Evolutionary conservation across 64 coral and sea anemone genomes (phyloP).

Genomic region (Actinia tenebrosa): DNA sequence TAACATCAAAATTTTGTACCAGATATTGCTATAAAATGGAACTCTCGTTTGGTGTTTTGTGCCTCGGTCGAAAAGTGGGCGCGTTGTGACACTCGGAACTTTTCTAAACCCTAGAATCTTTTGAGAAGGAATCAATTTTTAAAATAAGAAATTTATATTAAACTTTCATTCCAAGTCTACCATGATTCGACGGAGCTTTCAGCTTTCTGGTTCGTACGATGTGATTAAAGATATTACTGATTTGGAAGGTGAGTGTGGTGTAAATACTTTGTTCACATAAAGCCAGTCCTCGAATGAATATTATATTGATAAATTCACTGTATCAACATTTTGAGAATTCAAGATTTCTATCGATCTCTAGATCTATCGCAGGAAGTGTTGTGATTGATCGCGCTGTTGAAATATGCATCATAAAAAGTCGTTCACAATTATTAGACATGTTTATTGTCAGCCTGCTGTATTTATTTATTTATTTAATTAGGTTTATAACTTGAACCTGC

Average conservation of each 20-base stretch:
- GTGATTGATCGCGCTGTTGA: not conserved
- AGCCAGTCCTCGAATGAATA: not conserved
- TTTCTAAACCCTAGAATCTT: not conserved
- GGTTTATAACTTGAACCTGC: not conserved
- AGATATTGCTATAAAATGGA: not conserved
- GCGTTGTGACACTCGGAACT: not conserved
- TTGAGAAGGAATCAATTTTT: not conserved
- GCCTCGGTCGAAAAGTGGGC: not conserved
- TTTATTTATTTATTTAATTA: conserved; percentile 8
- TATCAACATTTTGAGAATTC: not conserved
- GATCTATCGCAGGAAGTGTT: not conserved
- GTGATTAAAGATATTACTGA: conserved; percentile 86
- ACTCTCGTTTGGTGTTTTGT: not conserved
- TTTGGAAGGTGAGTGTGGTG: conserved; percentile 60
- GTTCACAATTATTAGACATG: not conserved
- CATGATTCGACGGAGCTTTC: conserved; percentile 97
- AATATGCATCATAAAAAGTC: not conserved
- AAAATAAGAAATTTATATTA: not conserved
- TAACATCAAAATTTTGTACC: not conserved
- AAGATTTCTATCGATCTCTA: not conserved
- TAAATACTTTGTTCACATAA: not conserved
- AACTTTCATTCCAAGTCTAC: not conserved
- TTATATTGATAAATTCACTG: not conserved
- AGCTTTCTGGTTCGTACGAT: conserved; percentile 98
- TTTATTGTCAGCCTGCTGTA: not conserved